Evolutionary conservation across 2,888 invertebrate genomes (phyloP).

Genomic region (Oegoconia quadripuncta): DNA sequence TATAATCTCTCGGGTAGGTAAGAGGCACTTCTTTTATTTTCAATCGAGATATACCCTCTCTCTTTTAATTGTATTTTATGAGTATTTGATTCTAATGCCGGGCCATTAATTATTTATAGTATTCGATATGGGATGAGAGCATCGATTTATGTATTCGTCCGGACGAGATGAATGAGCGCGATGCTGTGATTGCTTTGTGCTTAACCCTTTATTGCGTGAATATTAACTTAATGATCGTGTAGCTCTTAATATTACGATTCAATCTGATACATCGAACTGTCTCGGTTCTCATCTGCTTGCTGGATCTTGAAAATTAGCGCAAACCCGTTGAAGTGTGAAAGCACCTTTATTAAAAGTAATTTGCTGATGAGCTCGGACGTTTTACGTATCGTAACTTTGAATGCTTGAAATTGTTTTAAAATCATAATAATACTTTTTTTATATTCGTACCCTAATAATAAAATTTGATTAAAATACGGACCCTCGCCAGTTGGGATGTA

Average conservation of each 20-base stretch:
- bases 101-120: slow-evolving; percentile 78
- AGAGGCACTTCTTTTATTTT: slow-evolving; percentile 69
- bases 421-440: slow-evolving; percentile 28
- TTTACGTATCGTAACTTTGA: slow-evolving; percentile 43
- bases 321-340: too few relatives aligned
- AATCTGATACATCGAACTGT: neutral
- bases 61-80: slow-evolving; percentile 79
- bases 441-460: slow-evolving; percentile 53
- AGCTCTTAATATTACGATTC: slow-evolving; percentile 17
- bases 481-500: slow-evolving; percentile 54
- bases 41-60: slow-evolving; percentile 66
- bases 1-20: slow-evolving; percentile 75
- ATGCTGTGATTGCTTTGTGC: slow-evolving; percentile 46
- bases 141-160: slow-evolving; percentile 68
- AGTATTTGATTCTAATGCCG: slow-evolving; percentile 78
- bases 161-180: slow-evolving; percentile 52
- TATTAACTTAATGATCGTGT: slow-evolving; percentile 27
- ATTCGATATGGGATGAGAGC: slow-evolving; percentile 72
- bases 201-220: slow-evolving; percentile 46
- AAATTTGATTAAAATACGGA: slow-evolving; percentile 66
- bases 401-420: slow-evolving; percentile 34
- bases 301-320: too few relatives aligned
- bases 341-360: too few relatives aligned
- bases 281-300: too few relatives aligned
- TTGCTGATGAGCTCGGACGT: slow-evolving; percentile 45